phyloP scores from a whole-genome alignment of 2,113 vertebrate genomes.

The Pitta sordida region DNA sequence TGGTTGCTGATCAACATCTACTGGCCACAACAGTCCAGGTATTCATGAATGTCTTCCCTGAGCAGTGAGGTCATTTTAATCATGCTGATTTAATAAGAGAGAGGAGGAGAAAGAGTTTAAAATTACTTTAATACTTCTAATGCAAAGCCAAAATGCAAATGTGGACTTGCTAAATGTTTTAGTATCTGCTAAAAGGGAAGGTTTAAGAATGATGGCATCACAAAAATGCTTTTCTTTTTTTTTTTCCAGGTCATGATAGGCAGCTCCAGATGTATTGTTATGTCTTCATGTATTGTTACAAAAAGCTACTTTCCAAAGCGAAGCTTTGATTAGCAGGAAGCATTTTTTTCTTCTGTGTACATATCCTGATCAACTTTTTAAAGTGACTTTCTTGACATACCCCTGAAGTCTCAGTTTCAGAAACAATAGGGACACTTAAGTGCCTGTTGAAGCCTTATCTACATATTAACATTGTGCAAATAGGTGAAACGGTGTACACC shows the following conservation, averaged over 20 bases:
- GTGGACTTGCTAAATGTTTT: background rate
- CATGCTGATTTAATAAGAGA: background rate
- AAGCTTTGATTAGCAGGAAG: background rate
- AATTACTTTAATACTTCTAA: background rate
- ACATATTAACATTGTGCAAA: background rate
- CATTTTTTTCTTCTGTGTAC: background rate
- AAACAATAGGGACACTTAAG: background rate
- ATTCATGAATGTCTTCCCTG: background rate
- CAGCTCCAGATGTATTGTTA: background rate
- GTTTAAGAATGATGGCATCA: background rate
- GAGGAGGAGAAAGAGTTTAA: background rate
- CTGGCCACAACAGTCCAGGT: background rate
- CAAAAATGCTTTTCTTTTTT: background rate
- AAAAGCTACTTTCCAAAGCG: background rate
- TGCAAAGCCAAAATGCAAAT: background rate
- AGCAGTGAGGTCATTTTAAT: background rate
- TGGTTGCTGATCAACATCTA: background rate
- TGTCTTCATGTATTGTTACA: background rate
- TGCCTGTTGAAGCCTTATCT: background rate
- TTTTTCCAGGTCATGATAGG: background rate
- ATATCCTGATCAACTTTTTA: background rate
- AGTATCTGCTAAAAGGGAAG: background rate
- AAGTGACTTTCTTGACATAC: background rate
- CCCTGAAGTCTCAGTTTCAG: background rate
- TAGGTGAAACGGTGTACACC: background rate